phyloP scores from a whole-genome alignment of 2,888 invertebrate genomes.

The Achlya flavicornis region DNA sequence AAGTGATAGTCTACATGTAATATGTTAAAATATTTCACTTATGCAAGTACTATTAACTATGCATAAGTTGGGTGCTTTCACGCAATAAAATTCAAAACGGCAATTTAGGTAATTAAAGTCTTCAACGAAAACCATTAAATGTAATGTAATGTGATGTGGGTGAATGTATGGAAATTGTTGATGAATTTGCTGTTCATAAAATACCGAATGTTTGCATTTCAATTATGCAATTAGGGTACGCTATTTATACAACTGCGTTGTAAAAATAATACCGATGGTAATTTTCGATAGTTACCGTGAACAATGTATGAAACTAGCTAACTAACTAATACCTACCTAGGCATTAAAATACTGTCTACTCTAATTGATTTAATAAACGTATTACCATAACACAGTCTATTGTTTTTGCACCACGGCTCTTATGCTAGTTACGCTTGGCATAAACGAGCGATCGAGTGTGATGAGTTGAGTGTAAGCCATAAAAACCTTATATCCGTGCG shows the following conservation, averaged over 20 bases:
- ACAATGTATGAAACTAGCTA: background rate
- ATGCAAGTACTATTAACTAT: constrained; percentile 53
- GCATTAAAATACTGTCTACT: background rate
- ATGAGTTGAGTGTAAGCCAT: constrained; percentile 38
- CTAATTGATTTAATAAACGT: constrained; percentile 2
- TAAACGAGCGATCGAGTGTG: constrained; percentile 44
- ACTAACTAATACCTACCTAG: too few relatives aligned
- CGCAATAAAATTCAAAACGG: constrained; percentile 20
- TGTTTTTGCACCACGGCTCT: constrained; percentile 40
- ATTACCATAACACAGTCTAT: constrained; percentile 22
- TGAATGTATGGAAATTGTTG: background rate
- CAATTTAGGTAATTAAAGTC: background rate
- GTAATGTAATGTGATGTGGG: background rate
- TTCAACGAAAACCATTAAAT: constrained; percentile 1
- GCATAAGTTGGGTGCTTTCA: constrained; percentile 50
- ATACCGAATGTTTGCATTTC: background rate
- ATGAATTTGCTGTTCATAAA: background rate
- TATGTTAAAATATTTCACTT: constrained; percentile 53
- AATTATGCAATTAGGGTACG: background rate
- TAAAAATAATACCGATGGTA: background rate
- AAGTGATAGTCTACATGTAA: constrained; percentile 58
- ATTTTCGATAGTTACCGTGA: background rate
- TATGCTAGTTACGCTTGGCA: constrained; percentile 54
- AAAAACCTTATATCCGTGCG: constrained; percentile 59
- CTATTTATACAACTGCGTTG: background rate